A percentile compares a stretch with the other conserved stretches of the same genome.
phyloP scores from a whole-genome alignment of 2,797 vertebrate genomes.

The Holocentrus rufus region DNA sequence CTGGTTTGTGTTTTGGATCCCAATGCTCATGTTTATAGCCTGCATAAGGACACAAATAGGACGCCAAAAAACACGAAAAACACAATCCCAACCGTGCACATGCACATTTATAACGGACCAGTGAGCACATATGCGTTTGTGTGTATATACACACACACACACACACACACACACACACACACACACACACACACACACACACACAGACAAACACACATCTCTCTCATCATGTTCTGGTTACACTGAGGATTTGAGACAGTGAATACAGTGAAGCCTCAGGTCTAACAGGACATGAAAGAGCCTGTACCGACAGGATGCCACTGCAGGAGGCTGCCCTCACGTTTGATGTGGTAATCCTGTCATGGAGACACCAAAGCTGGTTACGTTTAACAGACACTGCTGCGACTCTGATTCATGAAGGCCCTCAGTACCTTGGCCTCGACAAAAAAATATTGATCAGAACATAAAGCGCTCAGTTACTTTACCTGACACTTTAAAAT shows the following conservation, averaged over 20 bases:
- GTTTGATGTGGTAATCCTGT: constrained; percentile 79
- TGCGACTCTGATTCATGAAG: constrained; percentile 58
- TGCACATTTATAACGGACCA: neutral
- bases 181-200: constrained; percentile 8
- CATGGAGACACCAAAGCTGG: constrained; percentile 71
- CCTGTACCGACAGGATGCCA: constrained; percentile 64
- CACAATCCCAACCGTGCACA: neutral
- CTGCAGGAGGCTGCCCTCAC: constrained; percentile 73
- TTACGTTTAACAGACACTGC: constrained; percentile 65
- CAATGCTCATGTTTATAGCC: neutral
- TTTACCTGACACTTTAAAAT: constrained; percentile 38
- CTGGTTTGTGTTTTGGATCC: too few species aligned
- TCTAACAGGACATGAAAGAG: constrained; percentile 73
- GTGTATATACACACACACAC: neutral
- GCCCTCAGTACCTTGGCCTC: constrained; percentile 44
- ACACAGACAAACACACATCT: neutral
- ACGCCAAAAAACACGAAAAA: neutral
- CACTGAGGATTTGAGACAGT: constrained; percentile 48
- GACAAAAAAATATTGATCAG: constrained; percentile 52
- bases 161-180: constrained; percentile 8
- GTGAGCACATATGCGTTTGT: neutral
- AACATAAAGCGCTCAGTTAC: constrained; percentile 36
- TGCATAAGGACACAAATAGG: constrained; percentile 1
- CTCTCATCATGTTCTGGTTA: constrained; percentile 50
- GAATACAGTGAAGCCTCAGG: constrained; percentile 56